Evolutionary conservation across 2,113 vertebrate species (phyloP), one percentile per base, ranked within the genome.

Genomic region (Aegotheles bennettii): DNA sequence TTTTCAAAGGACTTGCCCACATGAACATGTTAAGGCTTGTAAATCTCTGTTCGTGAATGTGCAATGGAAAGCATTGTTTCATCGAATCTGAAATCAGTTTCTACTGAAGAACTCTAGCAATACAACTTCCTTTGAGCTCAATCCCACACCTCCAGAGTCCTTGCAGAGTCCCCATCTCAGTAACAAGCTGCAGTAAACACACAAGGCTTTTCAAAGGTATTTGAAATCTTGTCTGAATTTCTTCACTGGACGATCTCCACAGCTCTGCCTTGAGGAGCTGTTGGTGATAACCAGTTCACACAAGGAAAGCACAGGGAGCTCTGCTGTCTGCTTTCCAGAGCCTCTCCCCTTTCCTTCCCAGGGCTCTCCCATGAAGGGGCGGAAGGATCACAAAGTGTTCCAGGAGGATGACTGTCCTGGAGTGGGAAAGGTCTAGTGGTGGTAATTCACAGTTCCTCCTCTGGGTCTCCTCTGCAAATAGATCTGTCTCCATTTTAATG

Each of bases 161-260:
- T 29, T 31, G 36, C 29, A 40, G 48, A 64, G 25, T 16, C 29
- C 33, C 36, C 43, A 16, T 13, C 43, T 64, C 84, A 35, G 33
- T 23, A 76, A 69, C 1, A 7, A 64, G 42, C 16, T 29, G 14
- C 63, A 19, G 28, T 43, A 74, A 45, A 35, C 63, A 24, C 63
- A 57, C 28, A 21, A 18, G 16, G 5, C 36, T 70, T 48, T 36
- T 61, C 48, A 81, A 33, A 33, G 15, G 40, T 42, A 29, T 43
- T 11, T 63, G 61, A 63, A 78, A 61, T 33, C 48, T 11, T 10
- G 18, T 25, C 50, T 48, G 54, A 36, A 54, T 61, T 61, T 61
- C 69, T 61, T 69, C 69, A 43, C 18, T 17, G 53, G 38, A 40
- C 0, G 0, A 33, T 68, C 47, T 50, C 76, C 2, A 0, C 31